Evolutionary conservation across 2,888 invertebrate genomes (phyloP), one percentile per base, ranked within the genome.

Genomic region (Marronus borbonicus): DNA sequence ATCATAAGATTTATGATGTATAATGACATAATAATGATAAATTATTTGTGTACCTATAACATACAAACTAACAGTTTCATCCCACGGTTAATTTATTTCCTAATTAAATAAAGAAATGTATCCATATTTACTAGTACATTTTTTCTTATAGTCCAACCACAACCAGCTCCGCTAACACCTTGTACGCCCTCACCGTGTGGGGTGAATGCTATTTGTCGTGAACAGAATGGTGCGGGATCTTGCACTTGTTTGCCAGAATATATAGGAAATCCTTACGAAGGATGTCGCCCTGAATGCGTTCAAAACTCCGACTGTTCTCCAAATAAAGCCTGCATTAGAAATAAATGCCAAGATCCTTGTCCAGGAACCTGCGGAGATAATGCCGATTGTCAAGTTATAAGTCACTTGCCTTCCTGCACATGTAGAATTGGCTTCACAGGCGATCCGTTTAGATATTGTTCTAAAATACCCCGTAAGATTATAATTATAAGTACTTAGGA

Each of bases 231-330:
- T 77, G 92, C 92, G 7, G 94, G 94, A 36, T 91, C 94, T 0
- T 95, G 95, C 84, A 90, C 90, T 79, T 95, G 95, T 84, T 89
- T 91, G 69, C 91, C 92, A 66, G 93, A 93, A 49, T 94, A 93
- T 85, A 92, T 93, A 82, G 96, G 96, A 79, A 93, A 94, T 87
- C 95, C 95, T 39, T 94, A 90, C 78, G 92, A 92, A 84, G 91
- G 91, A 76, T 94, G 94, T 83, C 91, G 93, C 8, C 90, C 91
- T 24, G 88, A 89, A 84, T 89, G 86, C 80, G 80, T 84, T 1
- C 81, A 88, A 39, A 89, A 87, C 79, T 86, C 87, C 10, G 88
- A 88, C 81, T 88, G 88, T 82, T 84, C 88, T 76, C 87, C 87
- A 24, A 88, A 89, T 81, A 87, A 84, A 79, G 91, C 91, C 62